Evolutionary conservation across 2,888 invertebrate genomes (phyloP).

Genomic region (Chrysolina americana): DNA sequence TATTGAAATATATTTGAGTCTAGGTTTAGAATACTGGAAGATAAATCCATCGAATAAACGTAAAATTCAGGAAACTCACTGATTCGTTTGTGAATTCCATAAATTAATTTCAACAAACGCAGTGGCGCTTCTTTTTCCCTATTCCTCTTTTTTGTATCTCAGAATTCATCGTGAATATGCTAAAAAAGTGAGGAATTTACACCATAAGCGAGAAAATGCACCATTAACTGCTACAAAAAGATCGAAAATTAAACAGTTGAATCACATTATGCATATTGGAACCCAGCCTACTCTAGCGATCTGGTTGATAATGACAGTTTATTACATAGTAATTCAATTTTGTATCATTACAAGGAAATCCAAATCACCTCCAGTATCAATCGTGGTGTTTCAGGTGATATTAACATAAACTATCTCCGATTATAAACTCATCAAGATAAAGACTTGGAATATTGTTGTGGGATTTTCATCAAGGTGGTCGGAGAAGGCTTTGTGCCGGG

Average conservation of each 20-base stretch:
- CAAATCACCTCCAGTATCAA: constrained; percentile 13
- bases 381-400: not conserved
- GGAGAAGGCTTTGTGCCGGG: not conserved
- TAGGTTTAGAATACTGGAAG: too few relatives aligned
- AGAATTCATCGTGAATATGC: not conserved
- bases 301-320: constrained; percentile 16
- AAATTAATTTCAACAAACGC: too few relatives aligned
- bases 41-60: too few relatives aligned
- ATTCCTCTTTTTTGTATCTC: too few relatives aligned
- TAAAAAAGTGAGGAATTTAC: not conserved
- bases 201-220: not conserved
- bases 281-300: constrained; percentile 17
- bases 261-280: constrained; percentile 21
- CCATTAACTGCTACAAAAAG: not conserved
- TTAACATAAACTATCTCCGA: constrained; percentile 10
- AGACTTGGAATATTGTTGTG: not conserved
- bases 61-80: too few relatives aligned
- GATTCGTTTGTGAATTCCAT: too few relatives aligned
- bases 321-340: constrained; percentile 20
- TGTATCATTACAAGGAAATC: constrained; percentile 24
- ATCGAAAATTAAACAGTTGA: not conserved
- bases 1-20: too few relatives aligned
- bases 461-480: constrained; percentile 15
- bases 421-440: constrained; percentile 24
- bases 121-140: too few relatives aligned